Conservation (phyloP, 2,888 invertebrate genomes). For the Phorcus lineatus region DNA sequence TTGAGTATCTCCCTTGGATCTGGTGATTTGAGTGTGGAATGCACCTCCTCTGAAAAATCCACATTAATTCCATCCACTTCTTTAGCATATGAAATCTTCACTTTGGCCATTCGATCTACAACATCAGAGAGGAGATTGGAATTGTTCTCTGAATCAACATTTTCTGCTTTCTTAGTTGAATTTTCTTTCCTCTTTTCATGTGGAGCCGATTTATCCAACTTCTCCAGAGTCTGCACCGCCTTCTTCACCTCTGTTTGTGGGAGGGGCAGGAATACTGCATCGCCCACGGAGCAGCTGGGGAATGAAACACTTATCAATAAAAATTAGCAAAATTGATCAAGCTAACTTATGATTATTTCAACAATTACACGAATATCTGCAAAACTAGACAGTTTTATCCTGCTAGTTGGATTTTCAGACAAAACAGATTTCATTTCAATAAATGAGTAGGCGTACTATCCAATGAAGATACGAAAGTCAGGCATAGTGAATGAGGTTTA, state of each 20-base stretch:
- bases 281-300: constrained; percentile 55
- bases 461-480: no score
- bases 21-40: background rate
- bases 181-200: background rate
- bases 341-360: no score
- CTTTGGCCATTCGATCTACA: background rate
- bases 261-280: constrained; percentile 49
- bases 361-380: no score
- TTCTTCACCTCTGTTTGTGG: constrained; percentile 35
- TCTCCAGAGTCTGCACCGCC: constrained; percentile 47
- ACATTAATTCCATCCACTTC: background rate
- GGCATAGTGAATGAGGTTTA: no score
- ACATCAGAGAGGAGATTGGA: background rate
- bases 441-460: no score
- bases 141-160: background rate
- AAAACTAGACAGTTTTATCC: no score
- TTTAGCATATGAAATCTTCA: background rate
- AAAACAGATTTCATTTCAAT: no score
- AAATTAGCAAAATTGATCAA: no score
- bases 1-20: background rate
- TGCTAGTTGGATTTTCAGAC: no score
- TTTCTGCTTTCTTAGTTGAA: background rate
- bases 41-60: background rate
- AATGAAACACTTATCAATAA: background rate
- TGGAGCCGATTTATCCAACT: constrained; percentile 38